phyloP scores from a whole-genome alignment of 2,797 vertebrate genomes.

The Takifugu ocellatus region DNA sequence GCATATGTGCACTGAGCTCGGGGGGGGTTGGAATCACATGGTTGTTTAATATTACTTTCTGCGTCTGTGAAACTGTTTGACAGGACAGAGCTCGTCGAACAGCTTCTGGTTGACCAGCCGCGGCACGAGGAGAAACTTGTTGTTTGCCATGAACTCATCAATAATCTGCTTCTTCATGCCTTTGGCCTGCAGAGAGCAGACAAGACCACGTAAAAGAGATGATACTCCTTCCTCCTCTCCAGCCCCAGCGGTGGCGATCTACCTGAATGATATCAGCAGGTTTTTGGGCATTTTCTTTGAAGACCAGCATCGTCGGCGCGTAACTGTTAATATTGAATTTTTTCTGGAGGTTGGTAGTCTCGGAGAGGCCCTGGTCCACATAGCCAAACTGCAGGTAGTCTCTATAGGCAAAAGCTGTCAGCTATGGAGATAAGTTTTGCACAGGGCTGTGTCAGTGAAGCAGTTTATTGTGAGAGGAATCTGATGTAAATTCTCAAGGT shows the following conservation, averaged over 20 bases:
- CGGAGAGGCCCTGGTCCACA: constrained; percentile 84
- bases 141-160: constrained; percentile 92
- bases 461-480: neutral
- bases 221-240: neutral
- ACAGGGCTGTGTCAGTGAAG: constrained; percentile 1
- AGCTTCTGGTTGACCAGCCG: constrained; percentile 92
- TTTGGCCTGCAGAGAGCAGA: constrained; percentile 77
- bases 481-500: neutral
- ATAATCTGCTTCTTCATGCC: constrained; percentile 93
- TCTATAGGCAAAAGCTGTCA: constrained; percentile 89
- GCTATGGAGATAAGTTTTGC: constrained; percentile 60
- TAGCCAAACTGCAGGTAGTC: constrained; percentile 94
- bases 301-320: constrained; percentile 87
- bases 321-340: constrained; percentile 90
- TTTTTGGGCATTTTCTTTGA: constrained; percentile 86
- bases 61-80: constrained; percentile 92
- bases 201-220: neutral
- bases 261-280: constrained; percentile 92
- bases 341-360: constrained; percentile 81
- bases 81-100: constrained; percentile 93
- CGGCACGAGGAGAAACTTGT: constrained; percentile 89
- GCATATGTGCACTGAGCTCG: neutral
- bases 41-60: constrained; percentile 79
- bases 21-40: neutral
- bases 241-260: neutral